phyloP scores from a whole-genome alignment of 2,888 invertebrate species.

The Tetranychus truncatus region DNA sequence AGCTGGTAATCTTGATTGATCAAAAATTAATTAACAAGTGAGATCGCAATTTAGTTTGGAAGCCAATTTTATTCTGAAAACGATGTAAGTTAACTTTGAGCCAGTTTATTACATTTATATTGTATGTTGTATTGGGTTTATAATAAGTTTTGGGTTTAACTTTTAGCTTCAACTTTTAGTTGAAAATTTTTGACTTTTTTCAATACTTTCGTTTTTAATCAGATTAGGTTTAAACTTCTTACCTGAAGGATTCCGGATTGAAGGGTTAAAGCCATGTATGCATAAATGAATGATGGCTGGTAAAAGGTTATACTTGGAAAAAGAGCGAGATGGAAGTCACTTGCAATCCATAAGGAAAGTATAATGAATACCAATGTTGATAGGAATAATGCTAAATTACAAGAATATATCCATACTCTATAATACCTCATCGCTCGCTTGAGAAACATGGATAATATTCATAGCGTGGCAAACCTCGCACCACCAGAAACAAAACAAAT shows the following conservation, averaged over 20 bases:
- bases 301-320: constrained; percentile 34
- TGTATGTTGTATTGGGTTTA: too few species aligned
- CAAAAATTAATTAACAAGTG: too few species aligned
- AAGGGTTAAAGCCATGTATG: constrained; percentile 56
- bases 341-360: constrained; percentile 42
- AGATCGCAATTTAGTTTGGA: too few species aligned
- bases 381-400: constrained; percentile 66
- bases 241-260: constrained; percentile 48
- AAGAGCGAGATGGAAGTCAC: constrained; percentile 33
- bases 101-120: too few species aligned
- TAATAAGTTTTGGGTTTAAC: too few species aligned
- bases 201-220: too few species aligned
- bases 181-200: too few species aligned
- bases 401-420: constrained; percentile 74
- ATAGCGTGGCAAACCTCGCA: background rate
- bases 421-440: constrained; percentile 34
- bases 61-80: too few species aligned
- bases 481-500: too few species aligned
- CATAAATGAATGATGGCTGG: constrained; percentile 65
- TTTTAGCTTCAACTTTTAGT: too few species aligned
- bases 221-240: constrained; percentile 3
- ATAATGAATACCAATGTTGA: constrained; percentile 61
- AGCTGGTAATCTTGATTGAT: too few species aligned
- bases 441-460: constrained; percentile 26
- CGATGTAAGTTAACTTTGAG: too few species aligned